Conservation (phyloP, 2,888 invertebrate species). For the Drosophila niveifrons region DNA sequence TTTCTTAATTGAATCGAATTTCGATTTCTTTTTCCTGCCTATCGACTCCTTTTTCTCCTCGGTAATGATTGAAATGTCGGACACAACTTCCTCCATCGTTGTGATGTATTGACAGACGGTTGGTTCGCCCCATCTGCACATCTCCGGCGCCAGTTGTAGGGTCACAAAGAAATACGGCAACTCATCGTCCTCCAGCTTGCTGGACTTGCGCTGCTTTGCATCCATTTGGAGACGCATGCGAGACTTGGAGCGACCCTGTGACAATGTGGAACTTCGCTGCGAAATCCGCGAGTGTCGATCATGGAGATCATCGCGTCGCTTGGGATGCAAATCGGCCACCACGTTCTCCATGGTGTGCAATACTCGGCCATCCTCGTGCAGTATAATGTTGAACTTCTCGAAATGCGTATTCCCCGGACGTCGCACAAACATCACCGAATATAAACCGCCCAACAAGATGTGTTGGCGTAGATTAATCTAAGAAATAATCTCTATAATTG, state of each 20-base stretch:
- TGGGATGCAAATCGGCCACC: constrained; percentile 17
- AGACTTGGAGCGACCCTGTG: not conserved
- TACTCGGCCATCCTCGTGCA: constrained; percentile 66
- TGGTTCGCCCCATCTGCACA: constrained; percentile 80
- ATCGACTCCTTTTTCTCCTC: constrained; percentile 5
- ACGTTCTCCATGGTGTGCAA: constrained; percentile 53
- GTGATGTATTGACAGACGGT: constrained; percentile 74
- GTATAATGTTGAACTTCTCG: constrained; percentile 73
- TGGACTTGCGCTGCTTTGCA: not conserved
- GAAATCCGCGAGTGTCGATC: not conserved
- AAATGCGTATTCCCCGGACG: constrained; percentile 70
- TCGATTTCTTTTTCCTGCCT: constrained; percentile 8
- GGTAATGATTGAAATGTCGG: constrained; percentile 2
- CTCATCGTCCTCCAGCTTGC: constrained; percentile 34
- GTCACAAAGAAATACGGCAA: constrained; percentile 75
- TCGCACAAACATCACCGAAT: constrained; percentile 74
- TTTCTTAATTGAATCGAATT: not conserved
- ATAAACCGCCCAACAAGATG: constrained; percentile 81
- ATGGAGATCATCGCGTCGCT: not conserved
- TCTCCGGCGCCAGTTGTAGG: constrained; percentile 67
- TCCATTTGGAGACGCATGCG: constrained; percentile 26
- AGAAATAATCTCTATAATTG: too few species aligned
- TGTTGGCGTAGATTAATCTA: constrained; percentile 81
- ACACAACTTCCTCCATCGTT: constrained; percentile 19
- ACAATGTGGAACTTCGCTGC: not conserved